A percentile compares a stretch with the other conserved stretches of the same genome.
These are phyloP conservation scores for Zele albiditarsus DNA, from an alignment of 2,888 invertebrate genomes.

Conservation along the genomic window DNA sequence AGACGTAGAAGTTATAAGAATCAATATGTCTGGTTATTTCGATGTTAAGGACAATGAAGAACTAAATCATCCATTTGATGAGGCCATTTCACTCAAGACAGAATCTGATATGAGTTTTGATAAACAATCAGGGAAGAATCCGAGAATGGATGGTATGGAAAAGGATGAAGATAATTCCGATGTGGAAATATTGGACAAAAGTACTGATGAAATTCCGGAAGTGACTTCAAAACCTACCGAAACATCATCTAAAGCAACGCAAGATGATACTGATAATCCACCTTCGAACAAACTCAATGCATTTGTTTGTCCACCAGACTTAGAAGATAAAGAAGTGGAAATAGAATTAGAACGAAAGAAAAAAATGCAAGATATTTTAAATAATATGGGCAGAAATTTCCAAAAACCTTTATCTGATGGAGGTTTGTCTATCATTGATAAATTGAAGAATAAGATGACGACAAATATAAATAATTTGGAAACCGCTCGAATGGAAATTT, in stretches of 20 bases:
- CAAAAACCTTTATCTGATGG: constrained; percentile 62
- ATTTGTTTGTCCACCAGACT: constrained; percentile 70
- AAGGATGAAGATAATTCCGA: constrained; percentile 4
- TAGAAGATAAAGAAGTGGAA: constrained; percentile 72
- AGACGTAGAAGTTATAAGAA: constrained; percentile 73
- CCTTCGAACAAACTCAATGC: constrained; percentile 62
- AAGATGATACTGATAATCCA: constrained; percentile 31
- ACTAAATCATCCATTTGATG: constrained; percentile 45
- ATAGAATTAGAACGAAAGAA: constrained; percentile 74
- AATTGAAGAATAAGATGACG: constrained; percentile 67
- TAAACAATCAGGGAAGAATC: background rate
- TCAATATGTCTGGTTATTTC: constrained; percentile 67
- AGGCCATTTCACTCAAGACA: constrained; percentile 53
- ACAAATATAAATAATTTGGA: constrained; percentile 46
- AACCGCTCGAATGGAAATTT: background rate
- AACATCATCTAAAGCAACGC: constrained; percentile 14
- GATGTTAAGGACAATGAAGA: constrained; percentile 45
- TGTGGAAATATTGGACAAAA: background rate
- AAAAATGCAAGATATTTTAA: constrained; percentile 74
- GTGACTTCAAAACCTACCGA: constrained; percentile 16
- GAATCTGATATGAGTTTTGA: constrained; percentile 30
- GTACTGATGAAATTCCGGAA: background rate
- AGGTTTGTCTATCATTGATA: constrained; percentile 65
- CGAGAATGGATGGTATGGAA: background rate
- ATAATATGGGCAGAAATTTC: constrained; percentile 63